A percentile compares a stretch with the other conserved stretches of the same genome.
These are phyloP conservation scores for Phyllotreta cruciferae DNA, from an alignment of 2,888 invertebrate genomes.

Conservation along the genomic window DNA sequence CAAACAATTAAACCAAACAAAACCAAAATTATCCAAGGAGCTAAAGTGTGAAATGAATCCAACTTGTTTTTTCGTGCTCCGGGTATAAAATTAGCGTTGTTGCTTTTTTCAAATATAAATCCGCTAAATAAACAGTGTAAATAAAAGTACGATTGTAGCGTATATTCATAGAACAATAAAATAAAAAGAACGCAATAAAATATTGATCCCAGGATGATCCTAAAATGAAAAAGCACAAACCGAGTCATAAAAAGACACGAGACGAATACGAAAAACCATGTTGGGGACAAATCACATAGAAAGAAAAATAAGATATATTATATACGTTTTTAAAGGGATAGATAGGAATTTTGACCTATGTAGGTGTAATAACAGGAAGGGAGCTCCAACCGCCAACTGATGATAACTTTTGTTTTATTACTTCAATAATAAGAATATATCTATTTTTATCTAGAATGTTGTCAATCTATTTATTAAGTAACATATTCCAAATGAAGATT, in stretches of 20 bases:
- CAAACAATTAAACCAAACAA: neutral
- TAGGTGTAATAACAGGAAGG: slow-evolving; percentile 1
- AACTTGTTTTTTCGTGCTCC: too few relatives aligned
- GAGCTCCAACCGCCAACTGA: neutral
- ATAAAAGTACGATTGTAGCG: slow-evolving; percentile 18
- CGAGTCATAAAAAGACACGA: slow-evolving; percentile 33
- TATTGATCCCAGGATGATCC: slow-evolving; percentile 33
- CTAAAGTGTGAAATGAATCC: too few relatives aligned
- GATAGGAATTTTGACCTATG: slow-evolving; percentile 24
- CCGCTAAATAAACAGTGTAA: slow-evolving; percentile 5
- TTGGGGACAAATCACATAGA: slow-evolving; percentile 27
- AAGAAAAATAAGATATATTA: slow-evolving; percentile 33
- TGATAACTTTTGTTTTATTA: slow-evolving; percentile 6
- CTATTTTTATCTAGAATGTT: too few relatives aligned
- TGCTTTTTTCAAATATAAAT: too few relatives aligned
- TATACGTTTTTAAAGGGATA: slow-evolving; percentile 19
- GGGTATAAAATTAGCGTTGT: too few relatives aligned
- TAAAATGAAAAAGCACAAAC: slow-evolving; percentile 32
- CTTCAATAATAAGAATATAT: neutral
- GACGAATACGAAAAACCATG: slow-evolving; percentile 30
- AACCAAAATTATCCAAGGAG: too few relatives aligned
- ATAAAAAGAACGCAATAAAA: slow-evolving; percentile 34
- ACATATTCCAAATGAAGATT: too few relatives aligned
- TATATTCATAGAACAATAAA: slow-evolving; percentile 33
- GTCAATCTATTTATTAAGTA: too few relatives aligned